Evolutionary conservation across 2,113 vertebrate species (phyloP).

Genomic region (Erythrocercus mccallii): DNA sequence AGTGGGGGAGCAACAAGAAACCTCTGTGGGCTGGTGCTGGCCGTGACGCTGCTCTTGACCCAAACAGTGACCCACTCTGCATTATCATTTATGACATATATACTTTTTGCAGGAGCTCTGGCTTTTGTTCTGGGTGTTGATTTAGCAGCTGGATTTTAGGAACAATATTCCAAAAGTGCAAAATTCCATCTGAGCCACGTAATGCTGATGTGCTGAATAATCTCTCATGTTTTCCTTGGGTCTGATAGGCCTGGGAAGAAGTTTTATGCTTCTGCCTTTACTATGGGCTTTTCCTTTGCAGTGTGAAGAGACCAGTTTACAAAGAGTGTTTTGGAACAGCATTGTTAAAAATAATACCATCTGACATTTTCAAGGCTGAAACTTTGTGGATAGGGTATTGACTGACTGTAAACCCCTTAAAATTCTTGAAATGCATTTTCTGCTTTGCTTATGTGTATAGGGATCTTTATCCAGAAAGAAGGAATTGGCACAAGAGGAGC

Average conservation of each 20-base stretch:
- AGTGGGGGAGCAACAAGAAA: neutral
- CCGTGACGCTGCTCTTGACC: neutral
- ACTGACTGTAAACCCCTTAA: neutral
- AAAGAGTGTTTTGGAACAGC: neutral
- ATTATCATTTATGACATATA: neutral
- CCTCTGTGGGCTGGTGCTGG: neutral
- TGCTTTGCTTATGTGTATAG: neutral
- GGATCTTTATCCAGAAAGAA: neutral
- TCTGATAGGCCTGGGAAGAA: neutral
- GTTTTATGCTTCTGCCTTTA: neutral
- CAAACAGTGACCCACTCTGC: neutral
- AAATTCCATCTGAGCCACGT: neutral
- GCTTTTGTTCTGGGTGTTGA: neutral
- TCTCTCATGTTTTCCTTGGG: neutral
- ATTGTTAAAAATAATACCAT: neutral
- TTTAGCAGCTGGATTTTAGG: neutral
- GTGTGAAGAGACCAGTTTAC: neutral
- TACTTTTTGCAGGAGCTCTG: neutral
- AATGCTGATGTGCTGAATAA: neutral
- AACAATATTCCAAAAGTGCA: neutral
- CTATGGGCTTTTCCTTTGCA: neutral
- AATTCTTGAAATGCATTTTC: neutral
- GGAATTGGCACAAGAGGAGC: neutral
- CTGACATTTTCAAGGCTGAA: neutral
- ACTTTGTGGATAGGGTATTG: neutral